phyloP scores from a whole-genome alignment of 2,888 invertebrate genomes.

The Machimus rusticus region DNA sequence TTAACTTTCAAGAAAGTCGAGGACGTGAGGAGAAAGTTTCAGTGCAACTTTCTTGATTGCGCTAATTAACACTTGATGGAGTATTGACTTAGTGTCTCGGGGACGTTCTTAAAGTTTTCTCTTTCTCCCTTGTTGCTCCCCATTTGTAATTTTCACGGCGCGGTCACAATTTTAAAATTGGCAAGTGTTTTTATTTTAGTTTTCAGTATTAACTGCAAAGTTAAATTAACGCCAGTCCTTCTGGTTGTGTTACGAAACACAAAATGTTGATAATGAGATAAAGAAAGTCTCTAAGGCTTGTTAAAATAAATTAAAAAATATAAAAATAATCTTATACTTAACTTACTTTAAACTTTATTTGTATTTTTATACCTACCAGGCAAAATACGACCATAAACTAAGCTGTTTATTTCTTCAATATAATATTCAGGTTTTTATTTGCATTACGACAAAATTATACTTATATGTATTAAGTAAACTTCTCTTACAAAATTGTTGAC shows the following conservation, averaged over 20 bases:
- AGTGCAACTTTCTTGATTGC: neutral
- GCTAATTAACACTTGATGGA: slow-evolving; percentile 4
- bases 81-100: neutral
- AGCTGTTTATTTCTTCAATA: too few relatives aligned
- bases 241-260: neutral
- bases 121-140: neutral
- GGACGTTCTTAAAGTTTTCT: neutral
- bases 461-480: too few relatives aligned
- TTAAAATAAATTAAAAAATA: too few relatives aligned
- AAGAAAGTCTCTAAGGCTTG: too few relatives aligned
- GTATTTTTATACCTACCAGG: too few relatives aligned
- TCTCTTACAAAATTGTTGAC: too few relatives aligned
- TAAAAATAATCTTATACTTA: too few relatives aligned
- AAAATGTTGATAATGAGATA: too few relatives aligned
- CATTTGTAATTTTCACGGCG: neutral
- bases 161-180: neutral
- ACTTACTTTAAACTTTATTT: too few relatives aligned
- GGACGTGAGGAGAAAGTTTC: neutral
- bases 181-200: neutral
- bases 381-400: too few relatives aligned
- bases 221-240: neutral
- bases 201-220: neutral
- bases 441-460: too few relatives aligned
- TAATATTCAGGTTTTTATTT: too few relatives aligned
- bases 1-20: neutral